Percentiles rank a stretch among this genome's conserved stretches.
Evolutionary conservation across 1,140 invertebrate species (phyloP).

Genomic region (Drosophila fuyamai): DNA sequence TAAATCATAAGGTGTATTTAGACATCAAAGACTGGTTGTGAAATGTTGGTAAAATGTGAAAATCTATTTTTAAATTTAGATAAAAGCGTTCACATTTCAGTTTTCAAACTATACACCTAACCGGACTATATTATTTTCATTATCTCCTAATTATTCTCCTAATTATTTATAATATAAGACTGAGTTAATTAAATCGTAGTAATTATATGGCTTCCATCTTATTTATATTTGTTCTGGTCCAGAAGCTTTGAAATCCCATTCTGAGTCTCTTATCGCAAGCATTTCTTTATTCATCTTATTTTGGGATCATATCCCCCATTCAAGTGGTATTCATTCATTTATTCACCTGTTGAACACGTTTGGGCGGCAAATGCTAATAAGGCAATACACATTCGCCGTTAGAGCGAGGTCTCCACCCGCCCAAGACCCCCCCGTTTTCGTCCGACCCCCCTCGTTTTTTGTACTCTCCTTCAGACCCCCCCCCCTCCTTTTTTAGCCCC

Average conservation of each 20-base stretch:
- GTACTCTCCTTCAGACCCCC: too few relatives aligned
- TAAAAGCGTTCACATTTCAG: too few relatives aligned
- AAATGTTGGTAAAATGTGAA: too few relatives aligned
- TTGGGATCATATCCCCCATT: slow-evolving; percentile 4
- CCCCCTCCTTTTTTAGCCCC: background rate
- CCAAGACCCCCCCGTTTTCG: background rate
- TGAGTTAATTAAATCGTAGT: background rate
- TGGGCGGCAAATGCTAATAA: slow-evolving; percentile 40
- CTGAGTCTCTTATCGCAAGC: background rate
- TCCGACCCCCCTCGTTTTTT: background rate
- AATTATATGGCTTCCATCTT: background rate
- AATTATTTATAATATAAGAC: too few relatives aligned
- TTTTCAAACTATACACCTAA: too few relatives aligned
- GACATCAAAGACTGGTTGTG: background rate
- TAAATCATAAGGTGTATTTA: background rate
- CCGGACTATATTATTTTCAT: too few relatives aligned
- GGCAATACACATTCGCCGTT: slow-evolving; percentile 22
- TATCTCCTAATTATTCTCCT: too few relatives aligned
- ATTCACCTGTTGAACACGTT: slow-evolving; percentile 43
- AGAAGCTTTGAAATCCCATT: background rate
- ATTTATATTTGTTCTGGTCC: background rate
- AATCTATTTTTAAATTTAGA: too few relatives aligned
- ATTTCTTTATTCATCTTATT: slow-evolving; percentile 3
- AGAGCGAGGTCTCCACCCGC: slow-evolving; percentile 9
- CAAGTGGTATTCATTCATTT: slow-evolving; percentile 19